Evolutionary conservation across 92 coral and sea anemone genomes (phyloP).

Genomic region (Heliopora coerulea): DNA sequence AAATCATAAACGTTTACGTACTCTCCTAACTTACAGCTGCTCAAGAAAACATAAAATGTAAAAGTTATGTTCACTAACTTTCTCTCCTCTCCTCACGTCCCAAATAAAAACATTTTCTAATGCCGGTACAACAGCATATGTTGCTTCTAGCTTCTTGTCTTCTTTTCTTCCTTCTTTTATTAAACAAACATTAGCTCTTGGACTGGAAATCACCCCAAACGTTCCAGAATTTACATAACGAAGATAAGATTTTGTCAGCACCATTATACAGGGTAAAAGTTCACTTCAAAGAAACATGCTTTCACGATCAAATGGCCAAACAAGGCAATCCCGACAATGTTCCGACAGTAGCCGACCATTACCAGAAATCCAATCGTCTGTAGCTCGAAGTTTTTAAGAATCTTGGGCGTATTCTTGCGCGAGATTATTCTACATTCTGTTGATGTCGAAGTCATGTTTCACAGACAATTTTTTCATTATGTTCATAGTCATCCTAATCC

Average conservation of each 20-base stretch:
- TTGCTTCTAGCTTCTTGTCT: not conserved
- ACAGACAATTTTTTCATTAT: no score
- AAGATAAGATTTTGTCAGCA: conserved; percentile 82
- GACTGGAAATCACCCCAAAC: conserved; percentile 82
- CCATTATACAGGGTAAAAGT: conserved; percentile 57
- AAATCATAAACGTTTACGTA: not conserved
- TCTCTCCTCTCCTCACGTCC: conserved; percentile 84
- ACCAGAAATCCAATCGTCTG: no score
- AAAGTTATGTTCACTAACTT: conserved; percentile 46
- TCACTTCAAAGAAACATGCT: not conserved
- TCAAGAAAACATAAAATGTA: not conserved
- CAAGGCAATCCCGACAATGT: no score
- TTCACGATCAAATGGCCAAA: no score
- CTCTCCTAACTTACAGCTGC: not conserved
- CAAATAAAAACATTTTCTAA: conserved; percentile 81
- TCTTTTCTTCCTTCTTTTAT: conserved; percentile 30
- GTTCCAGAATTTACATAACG: conserved; percentile 71
- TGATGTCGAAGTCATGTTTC: no score
- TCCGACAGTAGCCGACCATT: no score
- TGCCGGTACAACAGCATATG: conserved; percentile 66
- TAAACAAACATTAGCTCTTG: conserved; percentile 72
- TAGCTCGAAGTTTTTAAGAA: no score
- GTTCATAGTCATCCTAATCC: no score
- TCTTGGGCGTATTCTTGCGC: no score
- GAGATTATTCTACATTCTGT: no score